Evolutionary conservation across 1,140 invertebrate species (phyloP).

Genomic region (Lasioglossum albipes): DNA sequence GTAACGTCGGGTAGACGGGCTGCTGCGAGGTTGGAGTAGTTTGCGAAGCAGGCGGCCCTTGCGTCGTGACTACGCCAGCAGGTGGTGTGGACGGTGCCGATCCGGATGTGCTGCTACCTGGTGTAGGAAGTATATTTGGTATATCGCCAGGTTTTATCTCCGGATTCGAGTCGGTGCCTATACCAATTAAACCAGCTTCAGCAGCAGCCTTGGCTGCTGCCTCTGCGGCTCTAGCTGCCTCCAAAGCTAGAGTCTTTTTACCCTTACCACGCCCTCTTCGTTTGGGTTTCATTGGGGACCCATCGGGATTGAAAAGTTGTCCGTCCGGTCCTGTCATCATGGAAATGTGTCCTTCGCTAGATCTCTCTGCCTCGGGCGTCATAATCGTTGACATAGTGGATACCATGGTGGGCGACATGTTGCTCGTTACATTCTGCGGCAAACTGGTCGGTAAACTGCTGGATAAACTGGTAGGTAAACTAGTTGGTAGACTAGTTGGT

Average conservation of each 20-base stretch:
- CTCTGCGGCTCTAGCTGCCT: conserved; percentile 78
- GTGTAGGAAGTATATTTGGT: conserved; percentile 73
- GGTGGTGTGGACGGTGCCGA: conserved; percentile 77
- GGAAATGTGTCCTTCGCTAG: conserved; percentile 55
- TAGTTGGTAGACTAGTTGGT: conserved; percentile 9
- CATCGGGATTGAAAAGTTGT: conserved; percentile 74
- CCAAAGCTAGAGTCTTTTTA: conserved; percentile 81
- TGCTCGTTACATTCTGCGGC: conserved; percentile 37
- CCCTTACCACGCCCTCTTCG: conserved; percentile 81
- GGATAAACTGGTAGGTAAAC: conserved; percentile 27
- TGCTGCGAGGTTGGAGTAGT: conserved; percentile 65
- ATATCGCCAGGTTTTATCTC: conserved; percentile 72
- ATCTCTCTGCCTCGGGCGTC: conserved; percentile 59
- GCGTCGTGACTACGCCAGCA: conserved; percentile 58
- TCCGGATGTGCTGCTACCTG: conserved; percentile 77
- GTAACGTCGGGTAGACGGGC: conserved; percentile 72
- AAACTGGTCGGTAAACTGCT: conserved; percentile 19
- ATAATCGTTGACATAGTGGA: conserved; percentile 38
- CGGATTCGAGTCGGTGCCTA: conserved; percentile 72
- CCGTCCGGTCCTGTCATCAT: conserved; percentile 67
- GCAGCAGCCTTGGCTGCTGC: conserved; percentile 71
- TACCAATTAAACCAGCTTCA: conserved; percentile 63
- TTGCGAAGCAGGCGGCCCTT: conserved; percentile 65
- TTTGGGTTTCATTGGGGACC: conserved; percentile 77
- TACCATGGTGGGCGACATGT: conserved; percentile 49